A percentile compares a stretch with the other conserved stretches of the same genome.
Conservation (phyloP, 2,797 vertebrate genomes). For the Tragelaphus oryx region DNA sequence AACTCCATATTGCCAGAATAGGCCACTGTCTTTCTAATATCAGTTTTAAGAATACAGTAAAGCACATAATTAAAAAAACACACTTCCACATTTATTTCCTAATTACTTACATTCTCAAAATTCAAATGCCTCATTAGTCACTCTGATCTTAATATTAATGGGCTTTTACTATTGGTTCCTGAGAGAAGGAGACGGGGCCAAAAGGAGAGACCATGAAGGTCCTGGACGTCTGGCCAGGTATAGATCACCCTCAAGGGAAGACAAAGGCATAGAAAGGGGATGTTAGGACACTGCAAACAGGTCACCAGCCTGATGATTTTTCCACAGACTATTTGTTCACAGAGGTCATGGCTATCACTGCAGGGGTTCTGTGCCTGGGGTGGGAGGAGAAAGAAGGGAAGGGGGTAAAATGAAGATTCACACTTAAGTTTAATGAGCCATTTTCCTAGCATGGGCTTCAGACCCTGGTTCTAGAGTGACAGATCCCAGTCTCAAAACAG, state of each 20-base stretch:
- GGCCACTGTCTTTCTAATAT: not conserved
- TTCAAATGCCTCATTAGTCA: not conserved
- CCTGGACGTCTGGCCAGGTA: not conserved
- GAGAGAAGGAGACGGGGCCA: not conserved
- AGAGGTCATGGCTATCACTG: not conserved
- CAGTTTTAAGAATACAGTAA: not conserved
- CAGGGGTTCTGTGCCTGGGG: not conserved
- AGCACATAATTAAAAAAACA: not conserved
- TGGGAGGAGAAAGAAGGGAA: not conserved
- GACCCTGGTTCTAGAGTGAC: not conserved
- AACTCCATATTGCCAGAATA: constrained; percentile 55
- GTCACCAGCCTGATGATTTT: not conserved
- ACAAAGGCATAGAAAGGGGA: not conserved
- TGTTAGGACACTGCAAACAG: not conserved
- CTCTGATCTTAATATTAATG: not conserved
- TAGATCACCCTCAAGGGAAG: not conserved
- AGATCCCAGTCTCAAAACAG: not conserved
- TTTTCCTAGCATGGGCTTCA: not conserved
- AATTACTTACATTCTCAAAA: constrained; percentile 12
- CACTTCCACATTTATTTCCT: not conserved
- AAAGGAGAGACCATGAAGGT: not conserved
- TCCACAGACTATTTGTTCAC: not conserved
- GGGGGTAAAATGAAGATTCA: not conserved
- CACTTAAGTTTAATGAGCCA: not conserved
- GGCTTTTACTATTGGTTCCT: not conserved